Conservation (phyloP, 92 coral and sea anemone species). For the Plumapathes pennacea region DNA sequence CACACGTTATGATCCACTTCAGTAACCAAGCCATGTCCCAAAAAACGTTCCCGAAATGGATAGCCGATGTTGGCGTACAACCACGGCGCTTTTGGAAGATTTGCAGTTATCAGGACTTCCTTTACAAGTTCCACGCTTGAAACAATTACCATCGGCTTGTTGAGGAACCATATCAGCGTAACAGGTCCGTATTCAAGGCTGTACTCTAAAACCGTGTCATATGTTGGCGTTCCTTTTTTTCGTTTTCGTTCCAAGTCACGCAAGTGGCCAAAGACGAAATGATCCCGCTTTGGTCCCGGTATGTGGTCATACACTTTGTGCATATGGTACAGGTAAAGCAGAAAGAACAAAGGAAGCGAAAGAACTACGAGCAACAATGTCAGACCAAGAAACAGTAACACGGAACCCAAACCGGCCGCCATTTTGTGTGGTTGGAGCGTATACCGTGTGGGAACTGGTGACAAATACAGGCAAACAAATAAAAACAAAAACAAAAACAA, state of each 20-base stretch:
- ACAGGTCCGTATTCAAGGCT: conserved; percentile 74
- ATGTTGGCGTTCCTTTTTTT: too few species aligned
- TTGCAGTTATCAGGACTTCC: conserved; percentile 43
- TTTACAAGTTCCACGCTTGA: conserved; percentile 47
- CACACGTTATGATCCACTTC: conserved; percentile 36
- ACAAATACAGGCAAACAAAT: too few species aligned
- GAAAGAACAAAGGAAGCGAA: conserved; percentile 48
- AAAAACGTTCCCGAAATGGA: conserved; percentile 72
- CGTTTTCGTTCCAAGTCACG: conserved; percentile 22
- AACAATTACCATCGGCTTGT: conserved; percentile 62
- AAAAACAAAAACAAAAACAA: too few species aligned
- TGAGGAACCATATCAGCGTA: conserved; percentile 57
- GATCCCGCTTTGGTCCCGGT: conserved; percentile 64
- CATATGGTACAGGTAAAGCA: conserved; percentile 42
- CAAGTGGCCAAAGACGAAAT: conserved; percentile 61
- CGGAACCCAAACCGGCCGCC: too few species aligned
- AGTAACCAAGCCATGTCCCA: conserved; percentile 53
- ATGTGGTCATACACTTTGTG: conserved; percentile 55
- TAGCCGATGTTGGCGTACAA: conserved; percentile 22
- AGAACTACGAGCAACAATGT: conserved; percentile 20
- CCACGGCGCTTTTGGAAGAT: conserved; percentile 53
- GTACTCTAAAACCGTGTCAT: too few species aligned
- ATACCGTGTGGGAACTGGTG: too few species aligned
- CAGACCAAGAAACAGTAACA: conserved; percentile 23
- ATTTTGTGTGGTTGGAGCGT: too few species aligned